A percentile compares a stretch with the other conserved stretches of the same genome.
Conservation (phyloP, 2,113 vertebrate species). For the Emydura subglobosa region DNA sequence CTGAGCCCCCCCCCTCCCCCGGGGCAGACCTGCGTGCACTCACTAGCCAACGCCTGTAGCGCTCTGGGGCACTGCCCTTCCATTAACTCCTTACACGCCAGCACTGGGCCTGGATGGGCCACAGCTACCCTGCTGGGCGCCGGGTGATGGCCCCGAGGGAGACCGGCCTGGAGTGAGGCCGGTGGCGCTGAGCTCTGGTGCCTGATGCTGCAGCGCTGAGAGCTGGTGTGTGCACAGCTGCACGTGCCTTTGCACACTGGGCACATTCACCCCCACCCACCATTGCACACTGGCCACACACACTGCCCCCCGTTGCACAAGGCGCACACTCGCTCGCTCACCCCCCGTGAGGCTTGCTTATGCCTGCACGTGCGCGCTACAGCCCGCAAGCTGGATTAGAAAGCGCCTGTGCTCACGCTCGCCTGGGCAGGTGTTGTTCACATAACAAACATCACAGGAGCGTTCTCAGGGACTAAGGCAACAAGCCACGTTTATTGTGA, state of each 20-base stretch:
- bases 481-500: too few relatives aligned
- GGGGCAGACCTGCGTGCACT: not conserved
- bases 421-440: too few relatives aligned
- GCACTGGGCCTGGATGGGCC: not conserved
- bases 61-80: too few relatives aligned
- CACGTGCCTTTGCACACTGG: not conserved
- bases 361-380: not conserved
- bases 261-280: too few relatives aligned
- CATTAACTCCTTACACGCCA: too few relatives aligned
- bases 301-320: not conserved
- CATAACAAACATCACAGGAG: too few relatives aligned
- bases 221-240: too few relatives aligned
- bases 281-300: not conserved
- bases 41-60: not conserved
- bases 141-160: too few relatives aligned
- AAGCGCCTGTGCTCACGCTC: not conserved
- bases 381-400: not conserved
- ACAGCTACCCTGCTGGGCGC: not conserved
- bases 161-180: too few relatives aligned
- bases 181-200: not conserved
- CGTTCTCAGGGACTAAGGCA: too few relatives aligned
- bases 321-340: not conserved
- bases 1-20: constrained; percentile 26
- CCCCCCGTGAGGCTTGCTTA: not conserved
- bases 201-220: too few relatives aligned